These are phyloP conservation scores for chimpanzee (Pan troglodytes) DNA, from an alignment of 2,113 vertebrate genomes.

Conservation along the genomic window NHGRI_mPanTro3-v2.1_pri NC_072413.2:25356001-25356500, in stretches of 20 bases:
- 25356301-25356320: not conserved
- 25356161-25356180: not conserved
- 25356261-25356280: not conserved
- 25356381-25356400: not conserved
- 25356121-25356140: not conserved
- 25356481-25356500: not conserved
- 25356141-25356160: not conserved
- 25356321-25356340: not conserved
- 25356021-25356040: not conserved
- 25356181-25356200: not conserved
- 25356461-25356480: not conserved
- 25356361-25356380: not conserved
- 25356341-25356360: not conserved
- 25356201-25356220: not conserved
- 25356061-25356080: not conserved
- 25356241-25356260: not conserved
- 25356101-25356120: not conserved
- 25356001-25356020: not conserved
- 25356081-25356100: not conserved
- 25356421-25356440: not conserved
- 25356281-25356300: rapidly evolving
- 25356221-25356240: not conserved
- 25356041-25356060: not conserved
- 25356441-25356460: rapidly evolving
- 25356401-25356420: not conserved